A percentile compares a stretch with the other conserved stretches of the same genome.
These are phyloP conservation scores for Drosophila bunnanda DNA, from an alignment of 2,888 invertebrate genomes.

Conservation along the genomic window DNA sequence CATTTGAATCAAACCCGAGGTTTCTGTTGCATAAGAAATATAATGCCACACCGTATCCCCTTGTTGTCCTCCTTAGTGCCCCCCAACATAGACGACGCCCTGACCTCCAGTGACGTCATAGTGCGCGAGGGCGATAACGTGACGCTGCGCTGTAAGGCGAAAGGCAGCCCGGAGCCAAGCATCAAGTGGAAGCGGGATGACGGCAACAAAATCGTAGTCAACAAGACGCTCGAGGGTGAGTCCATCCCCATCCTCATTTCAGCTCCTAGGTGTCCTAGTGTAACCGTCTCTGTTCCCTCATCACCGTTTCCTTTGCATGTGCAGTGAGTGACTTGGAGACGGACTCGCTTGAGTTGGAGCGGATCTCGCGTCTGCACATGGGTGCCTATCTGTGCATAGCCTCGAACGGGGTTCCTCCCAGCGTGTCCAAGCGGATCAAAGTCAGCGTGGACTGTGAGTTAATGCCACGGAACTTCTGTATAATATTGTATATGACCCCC, in stretches of 20 bases:
- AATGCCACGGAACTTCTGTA: constrained; percentile 70
- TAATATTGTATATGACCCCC: background rate
- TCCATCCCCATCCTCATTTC: constrained; percentile 18
- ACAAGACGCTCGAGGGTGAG: constrained; percentile 91
- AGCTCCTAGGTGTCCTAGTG: background rate
- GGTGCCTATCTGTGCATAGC: constrained; percentile 95
- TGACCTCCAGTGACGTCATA: constrained; percentile 96
- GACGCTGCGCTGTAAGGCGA: constrained; percentile 94
- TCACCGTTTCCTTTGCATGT: background rate
- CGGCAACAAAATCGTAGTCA: constrained; percentile 93
- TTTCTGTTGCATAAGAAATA: constrained; percentile 50
- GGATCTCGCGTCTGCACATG: constrained; percentile 95
- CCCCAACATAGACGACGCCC: constrained; percentile 95
- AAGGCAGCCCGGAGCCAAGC: constrained; percentile 94
- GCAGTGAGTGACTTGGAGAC: constrained; percentile 94
- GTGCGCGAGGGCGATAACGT: constrained; percentile 96
- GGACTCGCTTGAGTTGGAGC: constrained; percentile 92
- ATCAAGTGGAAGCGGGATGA: constrained; percentile 97
- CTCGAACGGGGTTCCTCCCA: constrained; percentile 94
- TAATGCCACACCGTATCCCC: constrained; percentile 41
- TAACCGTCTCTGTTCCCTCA: background rate
- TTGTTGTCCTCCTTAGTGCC: constrained; percentile 88
- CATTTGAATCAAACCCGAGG: constrained; percentile 62
- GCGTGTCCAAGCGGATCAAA: constrained; percentile 95
- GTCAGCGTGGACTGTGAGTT: constrained; percentile 96